phyloP scores from a whole-genome alignment of 2,797 vertebrate genomes.

The Myiothlypis chrysogaster region DNA sequence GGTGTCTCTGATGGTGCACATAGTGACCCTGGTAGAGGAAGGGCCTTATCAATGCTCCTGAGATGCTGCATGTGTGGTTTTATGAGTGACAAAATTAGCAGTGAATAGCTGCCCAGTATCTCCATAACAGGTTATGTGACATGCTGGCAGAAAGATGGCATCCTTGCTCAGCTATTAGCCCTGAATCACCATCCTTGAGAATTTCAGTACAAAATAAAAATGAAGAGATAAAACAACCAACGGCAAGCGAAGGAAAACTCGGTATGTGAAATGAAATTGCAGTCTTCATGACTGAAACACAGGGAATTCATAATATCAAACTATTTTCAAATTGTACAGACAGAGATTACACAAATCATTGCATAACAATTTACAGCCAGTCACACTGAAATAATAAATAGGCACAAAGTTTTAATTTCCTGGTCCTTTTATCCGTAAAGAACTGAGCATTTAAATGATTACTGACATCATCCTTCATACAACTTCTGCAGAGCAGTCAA shows the following conservation, averaged over 20 bases:
- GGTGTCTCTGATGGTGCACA: neutral
- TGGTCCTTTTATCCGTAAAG: neutral
- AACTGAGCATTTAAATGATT: neutral
- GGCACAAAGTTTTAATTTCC: neutral
- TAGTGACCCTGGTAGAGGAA: neutral
- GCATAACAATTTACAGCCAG: neutral
- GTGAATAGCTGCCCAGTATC: neutral
- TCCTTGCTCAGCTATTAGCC: neutral
- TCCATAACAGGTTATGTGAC: neutral
- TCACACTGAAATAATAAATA: neutral
- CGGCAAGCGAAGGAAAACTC: neutral
- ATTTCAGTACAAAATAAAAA: neutral
- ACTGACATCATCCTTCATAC: neutral
- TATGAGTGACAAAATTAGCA: neutral
- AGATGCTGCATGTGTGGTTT: neutral
- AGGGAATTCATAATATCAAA: neutral
- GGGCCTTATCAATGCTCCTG: neutral
- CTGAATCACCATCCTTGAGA: neutral
- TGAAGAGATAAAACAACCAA: neutral
- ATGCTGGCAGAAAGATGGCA: slow-evolving; percentile 42
- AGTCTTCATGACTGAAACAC: neutral
- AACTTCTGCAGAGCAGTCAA: neutral
- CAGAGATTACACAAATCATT: neutral
- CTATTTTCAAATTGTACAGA: neutral
- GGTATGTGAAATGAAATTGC: neutral